Conservation (phyloP, 2,888 invertebrate genomes). For the Crocallis elinguaria region DNA sequence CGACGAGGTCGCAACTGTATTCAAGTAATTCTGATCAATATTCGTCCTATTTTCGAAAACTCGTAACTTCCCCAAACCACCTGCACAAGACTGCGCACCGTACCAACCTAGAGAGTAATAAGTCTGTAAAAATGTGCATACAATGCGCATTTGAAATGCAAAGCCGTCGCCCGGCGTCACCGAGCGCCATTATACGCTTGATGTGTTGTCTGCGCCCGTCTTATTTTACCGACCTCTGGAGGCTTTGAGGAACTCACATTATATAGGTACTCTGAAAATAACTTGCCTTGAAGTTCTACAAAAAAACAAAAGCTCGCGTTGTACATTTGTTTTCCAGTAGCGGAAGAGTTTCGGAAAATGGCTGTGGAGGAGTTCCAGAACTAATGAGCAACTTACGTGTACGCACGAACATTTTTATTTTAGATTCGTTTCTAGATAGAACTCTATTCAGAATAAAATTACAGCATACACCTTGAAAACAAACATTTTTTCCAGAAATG, state of each 20-base stretch:
- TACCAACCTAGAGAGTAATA: slow-evolving; percentile 73
- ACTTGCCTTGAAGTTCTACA: neutral
- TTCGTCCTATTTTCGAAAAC: neutral
- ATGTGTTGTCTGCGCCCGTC: slow-evolving; percentile 37
- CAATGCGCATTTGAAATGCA: slow-evolving; percentile 84
- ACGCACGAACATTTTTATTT: too few species aligned
- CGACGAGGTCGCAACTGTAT: too few species aligned
- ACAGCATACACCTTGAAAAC: too few species aligned
- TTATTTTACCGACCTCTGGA: slow-evolving; percentile 13
- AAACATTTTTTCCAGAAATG: too few species aligned
- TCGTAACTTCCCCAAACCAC: neutral
- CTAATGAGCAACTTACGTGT: too few species aligned
- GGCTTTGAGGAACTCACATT: slow-evolving; percentile 5
- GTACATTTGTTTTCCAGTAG: too few species aligned
- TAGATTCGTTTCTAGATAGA: too few species aligned
- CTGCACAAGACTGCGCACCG: slow-evolving; percentile 44
- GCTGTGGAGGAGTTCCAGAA: too few species aligned
- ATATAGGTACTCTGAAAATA: slow-evolving; percentile 8
- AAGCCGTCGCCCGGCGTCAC: slow-evolving; percentile 69
- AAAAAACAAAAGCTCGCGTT: neutral
- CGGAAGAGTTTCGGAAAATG: too few species aligned
- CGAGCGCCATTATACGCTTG: slow-evolving; percentile 62
- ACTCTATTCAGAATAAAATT: too few species aligned
- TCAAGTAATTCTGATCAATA: too few species aligned
- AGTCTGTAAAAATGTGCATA: slow-evolving; percentile 84